These are phyloP conservation scores for Megaleporinus macrocephalus DNA, from an alignment of 2,113 vertebrate genomes.

Conservation along the genomic window DNA sequence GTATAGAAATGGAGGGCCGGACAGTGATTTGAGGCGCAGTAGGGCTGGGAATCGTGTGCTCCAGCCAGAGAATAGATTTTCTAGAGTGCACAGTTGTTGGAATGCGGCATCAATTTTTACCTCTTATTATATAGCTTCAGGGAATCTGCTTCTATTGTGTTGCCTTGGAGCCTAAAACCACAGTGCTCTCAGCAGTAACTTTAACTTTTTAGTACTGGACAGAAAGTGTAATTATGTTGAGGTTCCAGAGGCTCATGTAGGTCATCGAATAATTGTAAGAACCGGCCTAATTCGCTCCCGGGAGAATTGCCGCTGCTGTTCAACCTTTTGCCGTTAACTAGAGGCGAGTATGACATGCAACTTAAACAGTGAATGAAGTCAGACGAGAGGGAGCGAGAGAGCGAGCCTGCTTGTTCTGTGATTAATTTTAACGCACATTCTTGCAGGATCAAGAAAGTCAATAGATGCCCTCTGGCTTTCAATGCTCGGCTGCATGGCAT, in stretches of 20 bases:
- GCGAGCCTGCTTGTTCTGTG: background rate
- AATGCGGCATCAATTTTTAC: constrained; percentile 18
- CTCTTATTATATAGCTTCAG: constrained; percentile 26
- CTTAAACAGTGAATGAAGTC: constrained; percentile 15
- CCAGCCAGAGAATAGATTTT: constrained; percentile 35
- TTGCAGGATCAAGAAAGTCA: constrained; percentile 49
- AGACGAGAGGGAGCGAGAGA: constrained; percentile 4
- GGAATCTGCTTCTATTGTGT: constrained; percentile 24
- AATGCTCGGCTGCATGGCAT: constrained; percentile 22
- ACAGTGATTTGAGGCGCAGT: constrained; percentile 35
- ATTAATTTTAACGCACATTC: constrained; percentile 54
- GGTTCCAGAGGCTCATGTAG: constrained; percentile 26
- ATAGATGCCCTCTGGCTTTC: constrained; percentile 32
- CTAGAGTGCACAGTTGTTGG: constrained; percentile 11
- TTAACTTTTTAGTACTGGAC: constrained; percentile 32
- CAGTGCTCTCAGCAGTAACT: constrained; percentile 26
- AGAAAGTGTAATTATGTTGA: constrained; percentile 35
- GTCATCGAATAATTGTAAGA: constrained; percentile 31
- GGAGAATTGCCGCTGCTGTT: constrained; percentile 33
- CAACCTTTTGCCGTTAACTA: constrained; percentile 21
- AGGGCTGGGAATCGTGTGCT: constrained; percentile 24
- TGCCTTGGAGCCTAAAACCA: constrained; percentile 20
- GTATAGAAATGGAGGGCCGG: constrained; percentile 25
- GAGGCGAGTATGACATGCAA: constrained; percentile 30
- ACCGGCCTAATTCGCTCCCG: constrained; percentile 40